Evolutionary conservation across 2,797 vertebrate genomes (phyloP).

Genomic region (Thunnus albacares): DNA sequence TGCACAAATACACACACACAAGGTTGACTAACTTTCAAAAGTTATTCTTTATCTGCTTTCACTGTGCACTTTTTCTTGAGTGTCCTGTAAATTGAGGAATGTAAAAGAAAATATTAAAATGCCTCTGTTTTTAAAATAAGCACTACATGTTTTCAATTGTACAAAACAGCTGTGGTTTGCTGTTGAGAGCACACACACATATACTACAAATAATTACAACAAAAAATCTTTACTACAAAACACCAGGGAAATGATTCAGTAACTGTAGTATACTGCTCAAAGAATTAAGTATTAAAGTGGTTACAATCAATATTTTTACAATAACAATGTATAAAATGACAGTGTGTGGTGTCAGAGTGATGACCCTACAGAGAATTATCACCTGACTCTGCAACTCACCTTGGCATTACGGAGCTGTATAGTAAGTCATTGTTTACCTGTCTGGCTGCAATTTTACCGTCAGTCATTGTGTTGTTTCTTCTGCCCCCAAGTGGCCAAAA

Average conservation of each 20-base stretch:
- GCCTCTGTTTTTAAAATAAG: not conserved
- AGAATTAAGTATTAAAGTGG: too few species aligned
- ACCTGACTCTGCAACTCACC: too few species aligned
- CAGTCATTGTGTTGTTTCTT: too few species aligned
- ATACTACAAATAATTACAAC: not conserved
- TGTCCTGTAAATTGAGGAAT: not conserved
- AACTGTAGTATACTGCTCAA: not conserved
- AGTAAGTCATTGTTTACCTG: too few species aligned
- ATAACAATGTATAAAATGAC: too few species aligned
- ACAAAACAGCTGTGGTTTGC: not conserved
- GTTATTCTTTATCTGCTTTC: not conserved
- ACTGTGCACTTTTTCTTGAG: not conserved
- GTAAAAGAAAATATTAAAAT: not conserved
- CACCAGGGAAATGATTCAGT: too few species aligned
- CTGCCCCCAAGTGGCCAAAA: too few species aligned
- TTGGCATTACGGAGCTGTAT: too few species aligned
- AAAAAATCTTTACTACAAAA: not conserved
- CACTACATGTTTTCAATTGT: not conserved
- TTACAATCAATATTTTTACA: too few species aligned
- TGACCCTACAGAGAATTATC: too few species aligned
- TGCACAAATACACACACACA: not conserved
- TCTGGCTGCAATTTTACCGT: too few species aligned
- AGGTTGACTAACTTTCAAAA: not conserved
- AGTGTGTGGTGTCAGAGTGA: too few species aligned
- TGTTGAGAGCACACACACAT: not conserved